Evolutionary conservation across 2,888 invertebrate genomes (phyloP), one percentile per base, ranked within the genome.

Genomic region (Drosophila engyochracea): DNA sequence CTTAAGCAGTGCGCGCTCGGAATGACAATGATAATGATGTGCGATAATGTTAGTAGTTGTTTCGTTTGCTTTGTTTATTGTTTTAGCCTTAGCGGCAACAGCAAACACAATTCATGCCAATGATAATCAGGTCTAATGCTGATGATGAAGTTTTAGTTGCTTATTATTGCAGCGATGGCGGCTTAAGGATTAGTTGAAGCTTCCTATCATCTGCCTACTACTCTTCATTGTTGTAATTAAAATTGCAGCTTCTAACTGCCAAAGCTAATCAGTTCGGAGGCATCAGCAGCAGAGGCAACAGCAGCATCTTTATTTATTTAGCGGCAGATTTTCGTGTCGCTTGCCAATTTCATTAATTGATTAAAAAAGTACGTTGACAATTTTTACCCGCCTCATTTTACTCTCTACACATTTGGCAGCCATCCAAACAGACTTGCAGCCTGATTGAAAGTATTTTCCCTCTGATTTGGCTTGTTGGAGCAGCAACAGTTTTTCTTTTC

Each of bases 21-120:
- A 87, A 87, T 89, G 85, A 85, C 86, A 87, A 87, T 85, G 87
- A 87, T 88, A 87, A 88, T 87, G 86, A 87, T 86, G 87, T 88
- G 87, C 89, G 87, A 87, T 88, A 86, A 87, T 87, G 88, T 88
- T 77, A 73, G 74, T 83, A 67, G 88, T 76, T 82, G 69, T 73
- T 82, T 72, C 69, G 68, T 81, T 76, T 76, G 78, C 74, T 67
- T 83, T 81, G 83, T 77, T 82, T 84, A 77, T 83, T 75, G 84
- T 84, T 70, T 80, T 68, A 78, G 71, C 49, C 70, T 54, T 55
- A 39, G n/a, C 28, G 47, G 49, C 70, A 44, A 74, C 74, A 71
- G 70, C 54, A 75, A 77, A 62, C 54, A 71, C 77, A 53, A 66
- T 67, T 62, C 63, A 49, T 49, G 55, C 57, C 53, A 14, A 39